phyloP scores from a whole-genome alignment of 2,113 vertebrate species.

The Micronycteris hirsuta region DNA sequence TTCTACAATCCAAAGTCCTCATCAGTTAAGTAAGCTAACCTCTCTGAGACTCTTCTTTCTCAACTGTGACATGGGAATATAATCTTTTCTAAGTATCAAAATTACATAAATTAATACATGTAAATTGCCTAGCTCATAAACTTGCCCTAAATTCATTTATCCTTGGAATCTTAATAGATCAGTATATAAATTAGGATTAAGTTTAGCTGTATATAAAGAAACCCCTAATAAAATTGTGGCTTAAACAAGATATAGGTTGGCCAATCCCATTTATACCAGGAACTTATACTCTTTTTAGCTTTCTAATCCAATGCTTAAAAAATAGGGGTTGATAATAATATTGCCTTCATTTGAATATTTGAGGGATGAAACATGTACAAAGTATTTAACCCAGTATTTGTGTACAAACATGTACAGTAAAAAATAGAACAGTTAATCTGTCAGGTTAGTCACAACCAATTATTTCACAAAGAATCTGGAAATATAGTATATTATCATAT shows the following conservation, averaged over 20 bases:
- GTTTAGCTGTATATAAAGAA: background rate
- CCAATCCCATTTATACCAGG: background rate
- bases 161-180: background rate
- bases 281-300: background rate
- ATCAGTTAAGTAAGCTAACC: background rate
- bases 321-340: background rate
- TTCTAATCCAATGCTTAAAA: background rate
- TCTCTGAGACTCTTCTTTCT: background rate
- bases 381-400: background rate
- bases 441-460: slow-evolving; percentile 22
- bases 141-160: background rate
- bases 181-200: background rate
- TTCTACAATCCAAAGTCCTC: background rate
- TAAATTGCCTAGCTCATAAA: background rate
- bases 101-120: background rate
- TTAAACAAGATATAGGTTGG: background rate
- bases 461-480: slow-evolving; percentile 4
- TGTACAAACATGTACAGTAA: background rate
- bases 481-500: background rate
- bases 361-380: background rate
- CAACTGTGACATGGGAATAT: background rate
- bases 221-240: background rate
- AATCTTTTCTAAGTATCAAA: background rate
- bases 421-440: background rate
- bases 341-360: background rate